These are phyloP conservation scores for Leptinotarsa rubiginosa DNA, from an alignment of 2,888 invertebrate genomes.

Conservation along the genomic window DNA sequence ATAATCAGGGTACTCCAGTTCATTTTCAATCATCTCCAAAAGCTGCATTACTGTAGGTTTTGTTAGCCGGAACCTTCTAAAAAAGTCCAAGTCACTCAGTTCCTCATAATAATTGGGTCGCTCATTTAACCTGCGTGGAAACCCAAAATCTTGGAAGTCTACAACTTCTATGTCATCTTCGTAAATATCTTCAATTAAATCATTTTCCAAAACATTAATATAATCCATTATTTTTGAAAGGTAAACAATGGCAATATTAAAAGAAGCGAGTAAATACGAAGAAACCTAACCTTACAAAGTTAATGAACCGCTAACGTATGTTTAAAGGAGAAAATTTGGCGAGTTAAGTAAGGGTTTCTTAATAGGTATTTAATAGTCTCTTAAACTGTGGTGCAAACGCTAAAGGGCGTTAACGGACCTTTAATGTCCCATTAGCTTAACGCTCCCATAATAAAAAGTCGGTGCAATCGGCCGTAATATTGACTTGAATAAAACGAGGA, in stretches of 20 bases:
- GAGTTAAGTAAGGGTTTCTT: constrained; percentile 7
- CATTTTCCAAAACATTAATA: constrained; percentile 8
- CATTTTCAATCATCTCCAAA: constrained; percentile 21
- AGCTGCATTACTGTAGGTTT: constrained; percentile 25
- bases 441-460: constrained; percentile 10
- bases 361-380: constrained; percentile 2
- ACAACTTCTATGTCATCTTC: constrained; percentile 9
- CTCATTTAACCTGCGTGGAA: constrained; percentile 13
- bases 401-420: not conserved
- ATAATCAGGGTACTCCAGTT: constrained; percentile 25
- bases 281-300: not conserved
- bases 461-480: not conserved
- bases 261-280: not conserved
- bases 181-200: constrained; percentile 2
- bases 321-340: constrained; percentile 2
- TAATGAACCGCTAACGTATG: constrained; percentile 6
- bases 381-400: constrained; percentile 5
- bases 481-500: too few species aligned
- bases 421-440: constrained; percentile 7
- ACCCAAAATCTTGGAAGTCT: constrained; percentile 15
- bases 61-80: constrained; percentile 20
- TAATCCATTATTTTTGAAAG: not conserved
- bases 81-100: constrained; percentile 17
- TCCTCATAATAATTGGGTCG: constrained; percentile 20
- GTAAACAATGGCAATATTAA: too few species aligned